Evolutionary conservation across 1,140 invertebrate genomes (phyloP), one percentile per base, ranked within the genome.

Genomic region (Apis cerana): DNA sequence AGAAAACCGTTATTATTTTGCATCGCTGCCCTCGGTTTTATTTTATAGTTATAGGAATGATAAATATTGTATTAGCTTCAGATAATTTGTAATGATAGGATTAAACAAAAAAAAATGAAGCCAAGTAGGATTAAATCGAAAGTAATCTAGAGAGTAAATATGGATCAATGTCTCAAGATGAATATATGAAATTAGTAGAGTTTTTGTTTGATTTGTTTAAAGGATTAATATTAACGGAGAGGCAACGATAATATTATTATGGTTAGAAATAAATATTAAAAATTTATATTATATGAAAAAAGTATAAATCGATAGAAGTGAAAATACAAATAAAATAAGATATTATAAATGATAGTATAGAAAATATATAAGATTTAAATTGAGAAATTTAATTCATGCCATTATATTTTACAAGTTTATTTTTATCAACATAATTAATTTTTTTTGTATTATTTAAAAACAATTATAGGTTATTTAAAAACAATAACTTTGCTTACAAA

Each of bases 71-170:
- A n/a, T 33, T 9, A 11, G 4, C 3, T 12, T 4, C 15, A 23
- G 23, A 80, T 33, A 54, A 71, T 69, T 59, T 50, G 50, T 72
- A 80, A 64, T 17, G 50, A 52, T 7, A 5, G 52, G 69, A 74
- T 80, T 80, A 72, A 54, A 43, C 33, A 1, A 59, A 19, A 64
- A 52, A 19, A 33, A 58, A 43, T 43, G 50, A 50, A 56, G 23
- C 21, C 2, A 3, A n/a, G 17, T 13, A 12, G 52, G 21, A 62
- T 74, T 56, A 74, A 74, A 27, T 21, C 17, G 50, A 70, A 56
- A 61, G 23, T 70, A 79, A 79, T 70, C 56, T 59, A 19, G 5
- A 62, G 33, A 65, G 33, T 74, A 80, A 80, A 80, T 65, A 54
- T 48, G 61, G 50, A 74, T 72, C 50, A 64, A 71, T 80, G 78